Evolutionary conservation across 2,113 vertebrate genomes (phyloP).

Genomic region (Sinocyclocheilus grahami): DNA sequence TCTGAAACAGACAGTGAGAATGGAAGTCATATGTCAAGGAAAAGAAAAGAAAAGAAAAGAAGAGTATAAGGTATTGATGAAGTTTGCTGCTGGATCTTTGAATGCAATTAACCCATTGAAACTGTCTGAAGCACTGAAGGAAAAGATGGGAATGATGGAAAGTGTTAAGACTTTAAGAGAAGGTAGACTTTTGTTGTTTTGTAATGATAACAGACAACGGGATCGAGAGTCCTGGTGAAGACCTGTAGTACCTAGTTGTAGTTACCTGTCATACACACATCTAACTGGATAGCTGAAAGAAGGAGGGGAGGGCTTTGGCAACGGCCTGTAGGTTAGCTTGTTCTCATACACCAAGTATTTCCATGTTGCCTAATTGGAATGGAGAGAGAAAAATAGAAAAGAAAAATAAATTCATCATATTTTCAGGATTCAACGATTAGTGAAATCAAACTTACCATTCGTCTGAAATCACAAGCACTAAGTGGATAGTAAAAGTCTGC

Average conservation of each 20-base stretch:
- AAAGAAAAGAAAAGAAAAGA: too few species aligned
- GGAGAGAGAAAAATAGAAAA: too few species aligned
- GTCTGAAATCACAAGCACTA: slow-evolving; percentile 65
- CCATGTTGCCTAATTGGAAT: slow-evolving; percentile 59
- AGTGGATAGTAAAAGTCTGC: slow-evolving; percentile 60
- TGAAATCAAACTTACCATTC: slow-evolving; percentile 54
- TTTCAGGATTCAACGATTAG: background rate
- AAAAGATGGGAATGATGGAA: too few species aligned
- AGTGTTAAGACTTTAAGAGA: too few species aligned
- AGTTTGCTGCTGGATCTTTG: too few species aligned
- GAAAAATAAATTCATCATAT: background rate
- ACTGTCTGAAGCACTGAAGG: too few species aligned
- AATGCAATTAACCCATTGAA: too few species aligned
- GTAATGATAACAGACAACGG: too few species aligned
- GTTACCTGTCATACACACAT: slow-evolving; percentile 66
- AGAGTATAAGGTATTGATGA: too few species aligned
- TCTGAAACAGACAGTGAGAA: too few species aligned
- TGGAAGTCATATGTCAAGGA: too few species aligned
- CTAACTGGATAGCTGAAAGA: slow-evolving; percentile 56
- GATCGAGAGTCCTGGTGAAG: background rate
- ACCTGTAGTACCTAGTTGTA: background rate
- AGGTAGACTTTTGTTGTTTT: too few species aligned
- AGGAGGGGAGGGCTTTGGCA: slow-evolving; percentile 47
- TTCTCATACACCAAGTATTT: slow-evolving; percentile 64
- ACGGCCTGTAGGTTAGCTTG: slow-evolving; percentile 65